These are phyloP conservation scores for Rhodinocichla rosea DNA, from an alignment of 2,113 vertebrate genomes.

Conservation along the genomic window DNA sequence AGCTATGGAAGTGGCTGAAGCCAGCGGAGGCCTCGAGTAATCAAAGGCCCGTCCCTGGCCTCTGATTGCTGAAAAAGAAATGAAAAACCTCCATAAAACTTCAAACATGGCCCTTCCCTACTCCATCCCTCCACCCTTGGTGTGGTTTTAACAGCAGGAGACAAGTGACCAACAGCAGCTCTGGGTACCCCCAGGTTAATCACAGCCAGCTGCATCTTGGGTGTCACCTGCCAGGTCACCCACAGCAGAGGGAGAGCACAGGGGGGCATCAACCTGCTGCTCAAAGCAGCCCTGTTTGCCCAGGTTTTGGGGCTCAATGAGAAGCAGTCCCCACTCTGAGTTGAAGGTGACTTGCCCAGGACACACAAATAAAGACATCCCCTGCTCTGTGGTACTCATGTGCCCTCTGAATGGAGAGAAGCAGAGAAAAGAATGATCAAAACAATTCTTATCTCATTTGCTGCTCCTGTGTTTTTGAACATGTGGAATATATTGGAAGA, in stretches of 20 bases:
- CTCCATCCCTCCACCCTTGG: not conserved
- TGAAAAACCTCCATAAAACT: not conserved
- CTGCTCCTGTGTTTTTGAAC: too few relatives aligned
- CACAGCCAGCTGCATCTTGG: not conserved
- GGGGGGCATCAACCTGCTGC: fast-evolving
- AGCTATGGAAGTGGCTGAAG: not conserved
- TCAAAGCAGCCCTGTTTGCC: not conserved
- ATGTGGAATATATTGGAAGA: too few relatives aligned
- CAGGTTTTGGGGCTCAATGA: not conserved
- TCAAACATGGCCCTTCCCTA: not conserved
- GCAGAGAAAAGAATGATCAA: too few relatives aligned
- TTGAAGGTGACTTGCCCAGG: fast-evolving
- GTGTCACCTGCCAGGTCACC: not conserved
- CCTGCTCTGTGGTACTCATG: too few relatives aligned
- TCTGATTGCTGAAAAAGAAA: not conserved
- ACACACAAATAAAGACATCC: not conserved
- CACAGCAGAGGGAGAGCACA: not conserved
- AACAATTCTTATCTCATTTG: too few relatives aligned
- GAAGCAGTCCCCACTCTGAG: fast-evolving
- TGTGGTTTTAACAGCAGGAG: not conserved
- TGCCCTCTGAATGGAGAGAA: too few relatives aligned
- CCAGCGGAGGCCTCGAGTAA: constrained; percentile 1
- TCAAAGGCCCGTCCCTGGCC: not conserved
- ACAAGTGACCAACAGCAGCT: not conserved
- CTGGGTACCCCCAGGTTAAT: fast-evolving